These are phyloP conservation scores for Clamator glandarius DNA, from an alignment of 2,797 vertebrate genomes.

Conservation along the genomic window DNA sequence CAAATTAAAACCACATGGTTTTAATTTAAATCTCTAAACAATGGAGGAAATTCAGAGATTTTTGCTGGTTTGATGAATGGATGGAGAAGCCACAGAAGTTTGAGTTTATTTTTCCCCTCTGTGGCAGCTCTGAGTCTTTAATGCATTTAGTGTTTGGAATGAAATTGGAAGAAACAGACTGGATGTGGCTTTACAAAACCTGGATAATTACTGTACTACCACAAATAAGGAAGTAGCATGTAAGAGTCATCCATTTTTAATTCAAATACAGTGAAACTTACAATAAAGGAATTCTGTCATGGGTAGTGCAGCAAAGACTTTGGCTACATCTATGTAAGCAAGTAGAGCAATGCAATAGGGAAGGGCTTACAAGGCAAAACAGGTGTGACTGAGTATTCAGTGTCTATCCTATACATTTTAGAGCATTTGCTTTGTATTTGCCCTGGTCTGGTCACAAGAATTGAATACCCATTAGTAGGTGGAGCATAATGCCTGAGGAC, in stretches of 20 bases:
- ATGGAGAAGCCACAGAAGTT: not conserved
- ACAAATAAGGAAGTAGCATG: not conserved
- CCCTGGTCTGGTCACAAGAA: not conserved
- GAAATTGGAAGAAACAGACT: not conserved
- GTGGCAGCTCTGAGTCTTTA: not conserved
- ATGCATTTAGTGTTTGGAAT: not conserved
- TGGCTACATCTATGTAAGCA: not conserved
- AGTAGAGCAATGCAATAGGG: not conserved
- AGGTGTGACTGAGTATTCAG: not conserved
- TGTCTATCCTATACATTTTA: not conserved
- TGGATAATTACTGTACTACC: not conserved
- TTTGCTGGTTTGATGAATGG: not conserved
- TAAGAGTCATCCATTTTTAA: not conserved
- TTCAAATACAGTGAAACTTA: not conserved
- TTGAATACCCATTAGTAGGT: not conserved
- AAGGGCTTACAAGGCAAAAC: not conserved
- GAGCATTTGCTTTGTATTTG: not conserved
- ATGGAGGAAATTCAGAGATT: not conserved
- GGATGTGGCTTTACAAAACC: not conserved
- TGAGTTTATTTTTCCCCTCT: not conserved
- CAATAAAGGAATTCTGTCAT: not conserved
- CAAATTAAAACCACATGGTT: not conserved
- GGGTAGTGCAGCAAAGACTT: not conserved
- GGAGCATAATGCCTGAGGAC: not conserved
- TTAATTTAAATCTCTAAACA: not conserved